phyloP scores from a whole-genome alignment of 1,140 invertebrate genomes.

The Nephila pilipes region DNA sequence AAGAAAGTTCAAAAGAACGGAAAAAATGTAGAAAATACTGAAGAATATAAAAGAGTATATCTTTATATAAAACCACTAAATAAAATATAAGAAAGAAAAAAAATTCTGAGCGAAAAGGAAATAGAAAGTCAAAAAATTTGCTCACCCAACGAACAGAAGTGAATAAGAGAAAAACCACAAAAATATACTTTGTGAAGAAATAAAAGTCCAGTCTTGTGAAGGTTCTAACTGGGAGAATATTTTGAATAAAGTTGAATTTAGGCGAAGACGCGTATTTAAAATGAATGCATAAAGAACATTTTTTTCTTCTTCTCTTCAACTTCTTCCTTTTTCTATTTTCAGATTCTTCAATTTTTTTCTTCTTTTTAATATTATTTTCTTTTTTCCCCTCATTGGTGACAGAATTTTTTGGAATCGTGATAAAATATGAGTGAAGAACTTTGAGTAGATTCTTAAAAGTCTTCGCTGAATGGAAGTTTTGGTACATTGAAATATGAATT shows the following conservation, averaged over 20 bases:
- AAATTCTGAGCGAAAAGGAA: not conserved
- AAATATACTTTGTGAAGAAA: conserved; percentile 53
- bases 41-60: conserved; percentile 50
- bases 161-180: conserved; percentile 52
- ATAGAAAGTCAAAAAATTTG: conserved; percentile 16
- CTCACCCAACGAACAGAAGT: not conserved
- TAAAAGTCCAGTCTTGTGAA: not conserved
- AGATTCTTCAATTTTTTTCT: not conserved
- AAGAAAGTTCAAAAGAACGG: not conserved
- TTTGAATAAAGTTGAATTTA: conserved; percentile 63
- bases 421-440: not conserved
- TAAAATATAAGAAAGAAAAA: not conserved
- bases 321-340: not conserved
- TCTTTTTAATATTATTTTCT: not conserved
- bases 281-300: conserved; percentile 49
- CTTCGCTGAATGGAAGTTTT: not conserved
- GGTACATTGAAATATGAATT: not conserved
- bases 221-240: conserved; percentile 33
- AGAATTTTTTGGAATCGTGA: not conserved
- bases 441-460: conserved; percentile 5
- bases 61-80: conserved; percentile 32
- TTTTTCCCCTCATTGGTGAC: not conserved
- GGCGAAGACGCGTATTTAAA: conserved; percentile 26
- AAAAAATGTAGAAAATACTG: conserved; percentile 8
- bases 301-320: not conserved